Percentiles rank a stretch among this genome's conserved stretches.
Conservation (phyloP, 1,140 invertebrate species). For the Periplaneta americana region DNA sequence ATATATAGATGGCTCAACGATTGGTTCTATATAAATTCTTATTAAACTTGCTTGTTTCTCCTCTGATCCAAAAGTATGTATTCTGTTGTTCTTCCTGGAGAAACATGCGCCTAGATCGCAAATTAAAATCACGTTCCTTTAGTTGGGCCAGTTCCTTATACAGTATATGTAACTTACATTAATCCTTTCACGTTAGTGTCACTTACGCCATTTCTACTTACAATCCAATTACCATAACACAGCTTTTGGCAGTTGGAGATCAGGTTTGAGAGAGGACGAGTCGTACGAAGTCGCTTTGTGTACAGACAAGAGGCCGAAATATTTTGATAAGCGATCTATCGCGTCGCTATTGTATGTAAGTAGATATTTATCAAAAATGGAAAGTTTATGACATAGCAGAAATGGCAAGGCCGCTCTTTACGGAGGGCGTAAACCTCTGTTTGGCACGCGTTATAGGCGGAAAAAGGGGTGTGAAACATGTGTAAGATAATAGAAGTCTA, state of each 20-base stretch:
- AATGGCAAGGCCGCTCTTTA: not conserved
- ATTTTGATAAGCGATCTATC: not conserved
- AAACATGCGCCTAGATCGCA: too few species aligned
- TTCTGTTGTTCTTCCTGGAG: too few species aligned
- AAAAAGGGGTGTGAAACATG: not conserved
- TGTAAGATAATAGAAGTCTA: too few species aligned
- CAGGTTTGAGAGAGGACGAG: not conserved
- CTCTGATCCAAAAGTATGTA: too few species aligned
- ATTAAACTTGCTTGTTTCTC: too few species aligned
- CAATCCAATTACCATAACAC: not conserved
- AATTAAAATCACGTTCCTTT: too few species aligned
- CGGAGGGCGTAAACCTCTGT: not conserved
- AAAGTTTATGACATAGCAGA: not conserved
- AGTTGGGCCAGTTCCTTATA: too few species aligned
- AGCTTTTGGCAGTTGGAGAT: not conserved
- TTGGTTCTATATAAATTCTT: too few species aligned
- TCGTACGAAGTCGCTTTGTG: too few species aligned
- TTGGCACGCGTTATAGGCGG: not conserved
- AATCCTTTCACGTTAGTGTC: too few species aligned
- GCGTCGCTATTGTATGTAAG: not conserved
- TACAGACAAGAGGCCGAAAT: not conserved
- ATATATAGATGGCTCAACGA: too few species aligned
- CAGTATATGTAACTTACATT: too few species aligned
- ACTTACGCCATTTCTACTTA: not conserved
- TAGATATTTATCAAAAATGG: not conserved